Conservation (phyloP, 2,888 invertebrate genomes). For the Limnephilus marmoratus region DNA sequence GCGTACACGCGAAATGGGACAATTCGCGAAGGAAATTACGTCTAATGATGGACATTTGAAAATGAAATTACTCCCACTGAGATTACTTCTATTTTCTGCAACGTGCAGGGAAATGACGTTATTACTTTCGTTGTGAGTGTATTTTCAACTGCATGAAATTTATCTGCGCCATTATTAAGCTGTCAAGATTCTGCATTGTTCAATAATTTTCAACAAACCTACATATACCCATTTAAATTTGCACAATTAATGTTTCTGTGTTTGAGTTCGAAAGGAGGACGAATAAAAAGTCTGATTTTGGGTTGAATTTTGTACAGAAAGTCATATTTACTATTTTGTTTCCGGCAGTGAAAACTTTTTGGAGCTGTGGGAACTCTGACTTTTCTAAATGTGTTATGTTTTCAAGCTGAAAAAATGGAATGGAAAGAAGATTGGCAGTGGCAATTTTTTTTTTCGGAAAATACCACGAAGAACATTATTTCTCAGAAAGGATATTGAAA, state of each 20-base stretch:
- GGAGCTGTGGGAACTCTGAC: neutral
- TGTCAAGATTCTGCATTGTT: neutral
- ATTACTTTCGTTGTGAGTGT: neutral
- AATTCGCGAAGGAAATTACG: slow-evolving; percentile 60
- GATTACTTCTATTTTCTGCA: slow-evolving; percentile 19
- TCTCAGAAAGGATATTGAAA: no score
- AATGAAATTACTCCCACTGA: slow-evolving; percentile 42
- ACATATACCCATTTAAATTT: neutral
- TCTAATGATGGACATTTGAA: slow-evolving; percentile 58
- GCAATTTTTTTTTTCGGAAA: no score
- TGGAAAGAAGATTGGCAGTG: neutral
- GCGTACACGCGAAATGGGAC: slow-evolving; percentile 52
- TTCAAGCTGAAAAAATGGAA: neutral
- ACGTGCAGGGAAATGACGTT: slow-evolving; percentile 10
- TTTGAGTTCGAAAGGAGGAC: neutral
- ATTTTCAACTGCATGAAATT: neutral
- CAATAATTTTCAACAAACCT: neutral
- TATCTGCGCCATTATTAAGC: neutral
- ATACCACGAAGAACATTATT: no score
- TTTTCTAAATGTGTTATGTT: neutral
- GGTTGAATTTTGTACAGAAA: no score
- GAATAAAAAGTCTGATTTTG: neutral
- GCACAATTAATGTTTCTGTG: neutral
- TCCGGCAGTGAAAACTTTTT: neutral
- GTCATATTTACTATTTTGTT: neutral